Evolutionary conservation across 2,113 vertebrate species (phyloP).

Genomic region (Pterocles gutturalis): DNA sequence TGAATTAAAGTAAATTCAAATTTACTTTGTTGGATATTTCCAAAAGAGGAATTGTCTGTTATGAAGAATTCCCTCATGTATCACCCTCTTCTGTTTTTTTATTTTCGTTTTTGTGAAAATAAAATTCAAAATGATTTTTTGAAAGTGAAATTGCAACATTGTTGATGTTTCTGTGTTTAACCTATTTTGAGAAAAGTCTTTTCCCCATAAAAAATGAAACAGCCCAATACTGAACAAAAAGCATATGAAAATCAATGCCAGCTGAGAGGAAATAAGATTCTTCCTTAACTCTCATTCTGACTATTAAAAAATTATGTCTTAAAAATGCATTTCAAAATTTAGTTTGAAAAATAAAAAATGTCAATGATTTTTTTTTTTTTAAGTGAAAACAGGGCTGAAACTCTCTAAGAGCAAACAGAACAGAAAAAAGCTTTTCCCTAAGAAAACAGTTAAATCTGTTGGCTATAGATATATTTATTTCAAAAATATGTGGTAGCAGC

Average conservation of each 20-base stretch:
- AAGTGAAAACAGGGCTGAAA: not conserved
- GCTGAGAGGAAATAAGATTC: not conserved
- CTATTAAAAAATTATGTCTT: not conserved
- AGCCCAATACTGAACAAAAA: not conserved
- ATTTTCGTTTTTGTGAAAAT: not conserved
- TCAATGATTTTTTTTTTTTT: not conserved
- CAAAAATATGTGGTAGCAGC: not conserved
- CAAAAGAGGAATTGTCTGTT: not conserved
- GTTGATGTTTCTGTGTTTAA: not conserved
- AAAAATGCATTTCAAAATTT: slow-evolving; percentile 3
- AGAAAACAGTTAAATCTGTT: not conserved
- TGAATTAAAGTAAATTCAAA: not conserved
- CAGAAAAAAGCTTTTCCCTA: not conserved
- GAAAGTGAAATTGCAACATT: not conserved
- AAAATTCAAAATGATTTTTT: not conserved
- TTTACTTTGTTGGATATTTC: not conserved
- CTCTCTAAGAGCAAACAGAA: not conserved
- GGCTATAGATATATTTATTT: not conserved
- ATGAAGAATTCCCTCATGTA: not conserved
- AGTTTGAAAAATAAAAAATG: slow-evolving; percentile 26
- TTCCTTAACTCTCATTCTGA: slow-evolving; percentile 1
- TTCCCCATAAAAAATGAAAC: not conserved
- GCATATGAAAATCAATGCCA: not conserved
- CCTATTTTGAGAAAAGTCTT: not conserved
- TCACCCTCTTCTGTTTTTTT: not conserved